phyloP scores from a whole-genome alignment of 1,140 invertebrate genomes.

The Idris sp. region DNA sequence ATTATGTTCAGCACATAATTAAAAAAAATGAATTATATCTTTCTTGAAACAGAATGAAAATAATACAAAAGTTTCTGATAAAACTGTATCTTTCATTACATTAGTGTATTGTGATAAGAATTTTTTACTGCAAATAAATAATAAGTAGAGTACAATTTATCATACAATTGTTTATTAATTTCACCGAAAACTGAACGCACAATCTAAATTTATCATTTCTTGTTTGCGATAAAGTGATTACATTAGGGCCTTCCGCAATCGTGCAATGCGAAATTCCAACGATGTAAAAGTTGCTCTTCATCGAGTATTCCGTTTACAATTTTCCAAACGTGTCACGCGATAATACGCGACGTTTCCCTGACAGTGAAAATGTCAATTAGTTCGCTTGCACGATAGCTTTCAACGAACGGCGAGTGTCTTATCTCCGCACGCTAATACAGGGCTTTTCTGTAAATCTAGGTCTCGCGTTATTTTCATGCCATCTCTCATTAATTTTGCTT shows the following conservation, averaged over 20 bases:
- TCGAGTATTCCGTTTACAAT: conserved; percentile 18
- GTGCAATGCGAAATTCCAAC: conserved; percentile 28
- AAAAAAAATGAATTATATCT: too few relatives aligned
- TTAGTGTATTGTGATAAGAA: too few relatives aligned
- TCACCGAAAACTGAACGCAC: too few relatives aligned
- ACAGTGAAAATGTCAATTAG: conserved; percentile 60
- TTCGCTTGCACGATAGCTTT: conserved; percentile 37
- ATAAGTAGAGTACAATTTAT: too few relatives aligned
- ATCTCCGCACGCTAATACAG: conserved; percentile 26
- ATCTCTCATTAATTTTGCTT: conserved; percentile 19
- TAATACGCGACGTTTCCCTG: conserved; percentile 52
- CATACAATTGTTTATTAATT: too few relatives aligned
- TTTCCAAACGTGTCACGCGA: conserved; percentile 57
- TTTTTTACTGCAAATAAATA: too few relatives aligned
- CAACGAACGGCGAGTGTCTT: conserved; percentile 29
- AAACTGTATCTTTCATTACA: too few relatives aligned
- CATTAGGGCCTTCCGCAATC: conserved; percentile 7
- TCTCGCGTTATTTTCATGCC: conserved; percentile 28
- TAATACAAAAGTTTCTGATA: too few relatives aligned
- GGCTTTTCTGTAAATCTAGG: conserved; percentile 35
- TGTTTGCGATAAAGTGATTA: conserved; percentile 20
- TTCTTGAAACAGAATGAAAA: too few relatives aligned
- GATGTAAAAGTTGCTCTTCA: conserved; percentile 50
- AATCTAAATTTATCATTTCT: too few relatives aligned
- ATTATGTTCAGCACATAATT: too few relatives aligned